These are phyloP conservation scores for Ctenopoma kingsleyae DNA, from an alignment of 2,797 vertebrate species.

Conservation along the genomic window DNA sequence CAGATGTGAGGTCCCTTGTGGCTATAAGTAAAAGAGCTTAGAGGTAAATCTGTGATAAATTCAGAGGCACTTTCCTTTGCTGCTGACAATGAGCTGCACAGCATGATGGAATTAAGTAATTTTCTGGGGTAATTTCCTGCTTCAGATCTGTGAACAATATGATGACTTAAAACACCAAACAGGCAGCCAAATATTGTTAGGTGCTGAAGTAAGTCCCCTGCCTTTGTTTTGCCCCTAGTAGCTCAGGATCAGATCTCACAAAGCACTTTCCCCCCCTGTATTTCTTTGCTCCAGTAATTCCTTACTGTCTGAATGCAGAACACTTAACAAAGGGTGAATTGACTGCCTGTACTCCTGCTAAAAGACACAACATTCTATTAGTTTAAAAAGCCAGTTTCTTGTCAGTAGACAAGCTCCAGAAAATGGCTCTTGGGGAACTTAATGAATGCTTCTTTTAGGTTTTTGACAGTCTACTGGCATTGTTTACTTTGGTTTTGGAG, in stretches of 20 bases:
- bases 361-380: conserved; percentile 52
- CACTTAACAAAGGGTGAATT: conserved; percentile 50
- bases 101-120: conserved; percentile 31
- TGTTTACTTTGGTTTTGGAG: conserved; percentile 41
- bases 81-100: conserved; percentile 19
- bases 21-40: conserved; percentile 24
- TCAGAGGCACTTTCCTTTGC: conserved; percentile 23
- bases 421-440: conserved; percentile 21
- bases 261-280: conserved; percentile 27
- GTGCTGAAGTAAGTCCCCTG: conserved; percentile 37
- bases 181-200: conserved; percentile 33
- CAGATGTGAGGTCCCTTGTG: conserved; percentile 42
- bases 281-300: conserved; percentile 38
- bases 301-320: conserved; percentile 46
- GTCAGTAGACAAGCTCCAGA: conserved; percentile 24
- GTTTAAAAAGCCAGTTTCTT: conserved; percentile 53
- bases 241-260: conserved; percentile 43
- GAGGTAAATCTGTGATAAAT: conserved; percentile 41
- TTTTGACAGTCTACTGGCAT: conserved; percentile 21
- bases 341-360: conserved; percentile 24
- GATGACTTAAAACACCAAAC: conserved; percentile 43
- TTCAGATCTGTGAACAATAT: conserved; percentile 41
- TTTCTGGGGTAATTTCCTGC: conserved; percentile 43
- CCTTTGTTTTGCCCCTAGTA: conserved; percentile 43
- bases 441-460: conserved; percentile 27